phyloP scores from a whole-genome alignment of 1,140 invertebrate species.

The Diabrotica virgifera region DNA sequence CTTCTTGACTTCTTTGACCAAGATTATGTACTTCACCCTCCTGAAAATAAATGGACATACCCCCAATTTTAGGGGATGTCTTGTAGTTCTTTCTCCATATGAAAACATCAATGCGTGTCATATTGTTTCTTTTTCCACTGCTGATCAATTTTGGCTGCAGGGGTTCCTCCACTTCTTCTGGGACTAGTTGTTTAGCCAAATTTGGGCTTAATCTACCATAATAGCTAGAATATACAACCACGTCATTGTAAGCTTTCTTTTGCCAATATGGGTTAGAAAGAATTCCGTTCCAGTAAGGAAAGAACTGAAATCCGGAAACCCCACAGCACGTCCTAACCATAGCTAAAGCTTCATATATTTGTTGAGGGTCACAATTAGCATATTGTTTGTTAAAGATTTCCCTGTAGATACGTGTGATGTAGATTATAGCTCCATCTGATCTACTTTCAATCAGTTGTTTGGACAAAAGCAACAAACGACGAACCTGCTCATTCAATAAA shows the following conservation, averaged over 20 bases:
- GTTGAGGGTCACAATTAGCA: background rate
- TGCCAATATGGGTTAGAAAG: background rate
- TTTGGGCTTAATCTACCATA: background rate
- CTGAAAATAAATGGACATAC: constrained; percentile 3
- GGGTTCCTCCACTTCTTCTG: background rate
- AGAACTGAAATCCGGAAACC: background rate
- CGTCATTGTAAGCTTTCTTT: background rate
- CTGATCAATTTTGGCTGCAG: background rate
- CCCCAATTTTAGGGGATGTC: constrained; percentile 4
- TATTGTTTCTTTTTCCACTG: background rate
- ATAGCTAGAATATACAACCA: background rate
- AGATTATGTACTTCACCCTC: background rate
- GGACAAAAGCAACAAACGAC: too few species aligned
- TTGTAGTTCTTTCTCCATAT: background rate
- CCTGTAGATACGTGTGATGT: background rate
- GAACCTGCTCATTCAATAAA: too few species aligned
- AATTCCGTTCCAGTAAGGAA: background rate
- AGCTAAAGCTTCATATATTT: background rate
- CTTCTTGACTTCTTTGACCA: background rate
- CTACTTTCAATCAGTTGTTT: too few species aligned
- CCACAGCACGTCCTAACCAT: background rate
- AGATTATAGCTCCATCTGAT: too few species aligned
- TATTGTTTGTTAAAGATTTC: background rate
- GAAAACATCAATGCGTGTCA: background rate
- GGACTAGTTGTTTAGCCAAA: background rate